phyloP scores from a whole-genome alignment of 2,888 invertebrate genomes.

The Scrobipalpa costella region DNA sequence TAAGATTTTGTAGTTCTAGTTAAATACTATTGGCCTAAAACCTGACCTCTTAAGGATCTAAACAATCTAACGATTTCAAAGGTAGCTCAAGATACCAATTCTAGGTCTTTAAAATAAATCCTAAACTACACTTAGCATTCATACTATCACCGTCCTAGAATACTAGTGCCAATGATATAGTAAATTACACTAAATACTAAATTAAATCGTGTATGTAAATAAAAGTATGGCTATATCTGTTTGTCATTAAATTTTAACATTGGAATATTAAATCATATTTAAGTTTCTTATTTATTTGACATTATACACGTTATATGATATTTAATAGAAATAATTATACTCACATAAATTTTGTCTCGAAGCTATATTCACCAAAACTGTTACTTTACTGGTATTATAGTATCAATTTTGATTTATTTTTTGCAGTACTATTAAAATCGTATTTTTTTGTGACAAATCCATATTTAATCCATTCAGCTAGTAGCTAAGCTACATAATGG shows the following conservation, averaged over 20 bases:
- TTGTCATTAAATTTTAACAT: background rate
- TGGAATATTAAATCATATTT: too few relatives aligned
- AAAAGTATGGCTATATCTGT: background rate
- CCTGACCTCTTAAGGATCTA: too few relatives aligned
- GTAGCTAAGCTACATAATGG: too few relatives aligned
- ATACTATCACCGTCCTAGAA: slow-evolving; percentile 38
- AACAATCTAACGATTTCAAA: background rate
- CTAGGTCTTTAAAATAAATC: background rate
- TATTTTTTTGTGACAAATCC: background rate
- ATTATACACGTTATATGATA: background rate
- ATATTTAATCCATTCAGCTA: too few relatives aligned
- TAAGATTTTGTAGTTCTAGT: background rate
- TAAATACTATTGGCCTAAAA: background rate
- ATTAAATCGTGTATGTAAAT: slow-evolving; percentile 22
- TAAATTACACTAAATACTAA: slow-evolving; percentile 16
- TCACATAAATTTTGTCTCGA: background rate
- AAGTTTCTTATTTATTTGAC: too few relatives aligned
- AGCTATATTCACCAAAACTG: background rate
- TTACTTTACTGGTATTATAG: background rate
- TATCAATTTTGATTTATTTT: background rate
- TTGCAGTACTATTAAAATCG: background rate
- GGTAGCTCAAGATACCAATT: background rate
- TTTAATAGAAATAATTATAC: background rate
- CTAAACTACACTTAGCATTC: slow-evolving; percentile 26
- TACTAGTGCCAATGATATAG: slow-evolving; percentile 40